These are phyloP conservation scores for Drosophila macrospina DNA, from an alignment of 2,888 invertebrate species.

Conservation along the genomic window DNA sequence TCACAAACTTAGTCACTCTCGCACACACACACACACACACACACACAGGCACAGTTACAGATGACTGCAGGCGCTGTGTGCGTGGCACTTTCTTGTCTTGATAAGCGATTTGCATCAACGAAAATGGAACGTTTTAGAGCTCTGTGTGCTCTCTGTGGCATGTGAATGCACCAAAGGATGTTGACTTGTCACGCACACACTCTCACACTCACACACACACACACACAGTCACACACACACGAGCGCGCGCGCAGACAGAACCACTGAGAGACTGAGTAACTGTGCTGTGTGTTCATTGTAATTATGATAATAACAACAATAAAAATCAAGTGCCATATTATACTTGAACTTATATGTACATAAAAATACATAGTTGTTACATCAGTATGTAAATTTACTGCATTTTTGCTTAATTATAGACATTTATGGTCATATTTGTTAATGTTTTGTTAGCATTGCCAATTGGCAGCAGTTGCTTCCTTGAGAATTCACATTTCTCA, in stretches of 20 bases:
- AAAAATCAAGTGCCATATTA: conserved; percentile 36
- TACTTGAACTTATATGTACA: conserved; percentile 21
- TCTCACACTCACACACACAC: conserved; percentile 21
- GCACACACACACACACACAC: conserved; percentile 24
- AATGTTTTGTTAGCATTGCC: conserved; percentile 34
- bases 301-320: conserved; percentile 65
- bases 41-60: conserved; percentile 20
- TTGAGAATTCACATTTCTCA: conserved; percentile 34
- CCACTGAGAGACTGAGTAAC: conserved; percentile 11
- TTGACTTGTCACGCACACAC: conserved; percentile 71
- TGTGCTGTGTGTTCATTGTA: conserved; percentile 37
- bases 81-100: conserved; percentile 63
- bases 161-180: conserved; percentile 83
- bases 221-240: conserved; percentile 9
- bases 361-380: conserved; percentile 17
- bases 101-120: conserved; percentile 76
- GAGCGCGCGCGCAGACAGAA: no score
- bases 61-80: conserved; percentile 21
- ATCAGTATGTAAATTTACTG: conserved; percentile 32
- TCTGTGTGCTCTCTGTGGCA: conserved; percentile 37
- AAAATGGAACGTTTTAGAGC: conserved; percentile 77
- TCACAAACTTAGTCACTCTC: conserved; percentile 61
- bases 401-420: conserved; percentile 32
- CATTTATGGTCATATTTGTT: conserved; percentile 40
- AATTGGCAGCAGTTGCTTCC: conserved; percentile 35